These are phyloP conservation scores for Bubo bubo DNA, from an alignment of 2,113 vertebrate genomes.

Conservation along the genomic window DNA sequence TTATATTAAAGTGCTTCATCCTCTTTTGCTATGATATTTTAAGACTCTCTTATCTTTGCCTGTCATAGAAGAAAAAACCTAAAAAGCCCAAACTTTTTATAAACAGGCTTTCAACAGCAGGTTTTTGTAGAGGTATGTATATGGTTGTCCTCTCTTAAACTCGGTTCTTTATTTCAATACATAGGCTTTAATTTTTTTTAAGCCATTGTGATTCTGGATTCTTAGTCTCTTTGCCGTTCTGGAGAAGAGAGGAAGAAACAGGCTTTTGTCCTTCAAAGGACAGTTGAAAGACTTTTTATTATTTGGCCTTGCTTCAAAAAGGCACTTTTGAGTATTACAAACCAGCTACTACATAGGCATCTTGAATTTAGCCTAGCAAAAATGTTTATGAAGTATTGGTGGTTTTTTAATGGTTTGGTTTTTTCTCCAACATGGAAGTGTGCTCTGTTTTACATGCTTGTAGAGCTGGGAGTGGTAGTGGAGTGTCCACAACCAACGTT, in stretches of 20 bases:
- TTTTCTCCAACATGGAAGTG: neutral
- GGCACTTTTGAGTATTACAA: neutral
- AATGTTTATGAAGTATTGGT: neutral
- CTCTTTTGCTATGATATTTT: neutral
- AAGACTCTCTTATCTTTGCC: neutral
- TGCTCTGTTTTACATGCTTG: neutral
- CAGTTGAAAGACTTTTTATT: conserved; percentile 1
- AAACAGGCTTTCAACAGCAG: neutral
- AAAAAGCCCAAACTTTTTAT: neutral
- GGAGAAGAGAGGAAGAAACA: neutral
- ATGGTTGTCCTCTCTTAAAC: neutral
- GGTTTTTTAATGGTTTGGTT: neutral
- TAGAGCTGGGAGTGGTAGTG: rapidly evolving
- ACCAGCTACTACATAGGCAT: neutral
- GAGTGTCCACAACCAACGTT: neutral
- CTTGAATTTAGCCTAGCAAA: neutral
- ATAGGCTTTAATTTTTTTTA: neutral
- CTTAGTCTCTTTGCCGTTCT: neutral
- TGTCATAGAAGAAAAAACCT: neutral
- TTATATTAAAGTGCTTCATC: neutral
- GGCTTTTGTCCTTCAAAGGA: conserved; percentile 5
- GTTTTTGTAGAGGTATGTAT: neutral
- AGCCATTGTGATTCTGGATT: neutral
- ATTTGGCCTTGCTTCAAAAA: conserved; percentile 16
- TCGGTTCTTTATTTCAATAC: neutral